Base-by-base conservation (phyloP, 2,888 invertebrate genomes). In the Slavum lentiscoides region DNA sequence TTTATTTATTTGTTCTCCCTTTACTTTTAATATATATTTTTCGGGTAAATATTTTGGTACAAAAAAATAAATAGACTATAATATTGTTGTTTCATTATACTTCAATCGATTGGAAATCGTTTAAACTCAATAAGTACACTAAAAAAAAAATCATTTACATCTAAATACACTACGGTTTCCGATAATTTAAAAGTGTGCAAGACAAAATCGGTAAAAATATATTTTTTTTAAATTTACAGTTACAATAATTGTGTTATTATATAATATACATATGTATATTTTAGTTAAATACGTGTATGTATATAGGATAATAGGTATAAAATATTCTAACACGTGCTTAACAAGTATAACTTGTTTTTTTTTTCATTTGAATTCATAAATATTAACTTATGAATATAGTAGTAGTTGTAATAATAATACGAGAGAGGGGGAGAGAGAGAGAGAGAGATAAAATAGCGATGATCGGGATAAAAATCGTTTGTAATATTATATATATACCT, bases 401-500 rank as follows among this genome's bases (percentile, higher is more conserved):
- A 53, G 23, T 70, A 58, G n/a, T 11, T 70, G 11, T n/a, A 37
- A 37, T 11, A 13, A 21, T 23, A 30, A 30, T 30, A 2, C 30
- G 30, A 30, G 30, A 4, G 30, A 30, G 30, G 4, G 30, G 4
- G 30, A 2, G 30, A 30, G 4, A 2, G 15, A 37, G 8, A 19
- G n/a, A 2, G n/a, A n/a, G 13, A 58, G 19, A 19, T 3, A 4
- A 55, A 37, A 55, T 17, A 68, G 3, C 55, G 30, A 37, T n/a
- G 6, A 37, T n/a, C n/a, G n/a, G 9, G 70, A 70, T 70, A 37
- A 70, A 58, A 37, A 58, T 70, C 70, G n/a, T 37, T 58, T 37
- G 11, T 30, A 30, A 30, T n/a, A n/a, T n/a, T n/a, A n/a, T n/a
- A 30, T 30, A 4, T 39, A 7, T 69, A 30, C n/a, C 30, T 37